Conservation (phyloP, 2,888 invertebrate species). For the Ornithoptera priamus region DNA sequence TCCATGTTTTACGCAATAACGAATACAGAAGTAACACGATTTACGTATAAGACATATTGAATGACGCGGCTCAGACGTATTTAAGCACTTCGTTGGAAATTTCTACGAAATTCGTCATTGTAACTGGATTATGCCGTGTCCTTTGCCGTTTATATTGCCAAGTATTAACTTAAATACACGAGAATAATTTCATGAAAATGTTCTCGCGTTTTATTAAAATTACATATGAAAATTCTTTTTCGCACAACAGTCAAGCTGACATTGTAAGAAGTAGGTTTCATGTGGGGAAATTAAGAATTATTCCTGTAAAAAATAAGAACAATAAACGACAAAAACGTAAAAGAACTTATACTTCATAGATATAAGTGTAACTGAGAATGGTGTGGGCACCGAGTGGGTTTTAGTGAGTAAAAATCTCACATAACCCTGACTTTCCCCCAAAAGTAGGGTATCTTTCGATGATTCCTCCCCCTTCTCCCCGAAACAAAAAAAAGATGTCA, state of each 20-base stretch:
- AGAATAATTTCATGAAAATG: conserved; percentile 1
- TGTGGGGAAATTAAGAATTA: too few species aligned
- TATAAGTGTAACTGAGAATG: too few species aligned
- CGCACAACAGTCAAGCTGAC: background rate
- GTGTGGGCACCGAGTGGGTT: too few species aligned
- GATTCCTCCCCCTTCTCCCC: too few species aligned
- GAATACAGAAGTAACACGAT: conserved; percentile 40
- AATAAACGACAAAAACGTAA: background rate
- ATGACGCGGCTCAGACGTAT: conserved; percentile 23
- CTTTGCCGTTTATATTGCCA: conserved; percentile 13
- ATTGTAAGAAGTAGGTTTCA: background rate
- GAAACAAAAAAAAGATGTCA: too few species aligned
- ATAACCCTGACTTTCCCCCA: too few species aligned
- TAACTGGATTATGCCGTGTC: conserved; percentile 19
- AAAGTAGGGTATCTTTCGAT: too few species aligned
- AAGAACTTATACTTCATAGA: too few species aligned
- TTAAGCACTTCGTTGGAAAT: conserved; percentile 26
- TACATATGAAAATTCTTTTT: background rate
- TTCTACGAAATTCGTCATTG: conserved; percentile 15
- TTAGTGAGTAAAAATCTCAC: too few species aligned
- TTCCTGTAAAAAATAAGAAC: background rate
- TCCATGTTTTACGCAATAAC: conserved; percentile 41
- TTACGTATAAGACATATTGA: conserved; percentile 43
- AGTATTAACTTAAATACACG: conserved; percentile 6
- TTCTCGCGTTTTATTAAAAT: background rate